Base-by-base conservation (phyloP, 2,113 vertebrate genomes). In the Laticauda laticaudata region DNA sequence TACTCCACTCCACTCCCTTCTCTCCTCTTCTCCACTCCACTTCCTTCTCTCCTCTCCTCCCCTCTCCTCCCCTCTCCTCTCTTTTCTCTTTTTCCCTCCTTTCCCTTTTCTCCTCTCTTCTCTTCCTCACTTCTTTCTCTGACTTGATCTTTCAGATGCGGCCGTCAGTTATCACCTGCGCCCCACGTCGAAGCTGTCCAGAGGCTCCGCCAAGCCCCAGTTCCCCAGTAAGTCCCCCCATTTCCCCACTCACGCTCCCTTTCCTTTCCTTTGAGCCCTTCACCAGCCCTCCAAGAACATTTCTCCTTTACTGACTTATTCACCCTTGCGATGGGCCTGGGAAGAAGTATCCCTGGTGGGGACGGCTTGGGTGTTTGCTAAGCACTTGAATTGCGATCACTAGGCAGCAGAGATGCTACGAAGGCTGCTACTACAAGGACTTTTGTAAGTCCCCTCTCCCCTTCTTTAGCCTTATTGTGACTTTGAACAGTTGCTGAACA, bases 111-210 rank as follows among this genome's bases (percentile, higher is more conserved):
- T 56, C 55, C 20, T 56, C 20, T 57, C 57, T 59, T 59, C 57
- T 24, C 8, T 59, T 39, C 64, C 51, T 64, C 57, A 90, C 26
- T 14, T 4, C 45, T 43, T 53, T 90, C 54, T 75, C 18, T 92
- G 93, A 5, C 24, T 61, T 55, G 9, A 29, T 75, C 51, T 56
- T 92, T 56, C 26, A 95, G 95, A 95, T 94, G 93, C 93, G 95
- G 12, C 95, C 95, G 3, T 94, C 95, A 0, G 95, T 95, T 21
- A 95, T 95, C 92, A 95, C 95, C 18, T 95, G 94, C 0, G 89
- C 94, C 20, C 93, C 95, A 11, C 75, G 94, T 64, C 92, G 90
- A 57, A 95, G 92, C 57, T 48, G 90, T 39, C 55, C 75, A 14
- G 81, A 93, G 45, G 15, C 88, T 4, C 56, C 53, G 1, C 51